These are phyloP conservation scores for Leptosomus discolor DNA, from an alignment of 2,113 vertebrate genomes.

Conservation along the genomic window DNA sequence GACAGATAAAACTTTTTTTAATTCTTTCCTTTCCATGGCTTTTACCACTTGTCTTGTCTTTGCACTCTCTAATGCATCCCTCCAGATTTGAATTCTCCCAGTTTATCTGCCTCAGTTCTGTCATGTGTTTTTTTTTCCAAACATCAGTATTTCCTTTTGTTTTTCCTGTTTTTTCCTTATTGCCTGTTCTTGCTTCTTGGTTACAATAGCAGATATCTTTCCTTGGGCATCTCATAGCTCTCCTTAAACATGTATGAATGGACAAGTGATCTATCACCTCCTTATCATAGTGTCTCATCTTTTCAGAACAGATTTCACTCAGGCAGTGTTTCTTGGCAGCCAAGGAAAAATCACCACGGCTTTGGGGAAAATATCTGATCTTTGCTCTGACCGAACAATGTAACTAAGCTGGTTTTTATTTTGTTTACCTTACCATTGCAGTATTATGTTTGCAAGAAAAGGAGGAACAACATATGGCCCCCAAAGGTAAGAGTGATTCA, in stretches of 20 bases:
- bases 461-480: background rate
- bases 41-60: background rate
- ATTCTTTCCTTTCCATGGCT: background rate
- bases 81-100: background rate
- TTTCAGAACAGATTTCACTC: background rate
- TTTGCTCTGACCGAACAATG: background rate
- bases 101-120: background rate
- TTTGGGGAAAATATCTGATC: background rate
- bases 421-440: background rate
- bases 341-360: background rate
- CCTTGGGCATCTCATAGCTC: background rate
- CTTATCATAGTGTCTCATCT: background rate
- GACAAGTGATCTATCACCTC: background rate
- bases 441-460: background rate
- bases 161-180: background rate
- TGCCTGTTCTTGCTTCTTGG: background rate
- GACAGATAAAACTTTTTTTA: background rate
- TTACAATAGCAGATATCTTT: background rate
- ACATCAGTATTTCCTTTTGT: background rate
- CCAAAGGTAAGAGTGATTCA: background rate
- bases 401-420: background rate
- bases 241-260: background rate
- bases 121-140: background rate
- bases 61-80: background rate
- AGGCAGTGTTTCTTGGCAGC: background rate